Conservation (phyloP, 2,113 vertebrate genomes). For the Pelusios castaneus region DNA sequence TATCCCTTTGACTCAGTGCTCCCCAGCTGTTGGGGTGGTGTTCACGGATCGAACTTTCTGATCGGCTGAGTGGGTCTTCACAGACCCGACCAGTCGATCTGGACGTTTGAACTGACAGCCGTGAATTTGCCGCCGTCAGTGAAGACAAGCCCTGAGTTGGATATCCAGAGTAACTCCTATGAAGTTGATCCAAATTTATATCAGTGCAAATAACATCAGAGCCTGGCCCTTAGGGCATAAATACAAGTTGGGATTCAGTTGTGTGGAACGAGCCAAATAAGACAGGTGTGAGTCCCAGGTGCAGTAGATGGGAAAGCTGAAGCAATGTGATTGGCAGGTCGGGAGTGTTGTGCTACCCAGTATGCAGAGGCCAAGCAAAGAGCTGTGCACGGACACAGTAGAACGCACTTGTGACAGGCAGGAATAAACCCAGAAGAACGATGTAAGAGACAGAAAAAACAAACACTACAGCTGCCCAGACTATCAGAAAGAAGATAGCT, state of each 20-base stretch:
- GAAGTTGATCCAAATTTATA: neutral
- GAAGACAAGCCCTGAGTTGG: too few relatives aligned
- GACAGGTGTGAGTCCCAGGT: neutral
- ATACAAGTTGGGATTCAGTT: neutral
- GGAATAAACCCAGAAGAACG: neutral
- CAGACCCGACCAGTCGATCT: too few relatives aligned
- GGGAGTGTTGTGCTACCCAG: too few relatives aligned
- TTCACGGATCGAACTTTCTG: too few relatives aligned
- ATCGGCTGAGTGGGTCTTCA: too few relatives aligned
- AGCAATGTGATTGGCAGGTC: neutral
- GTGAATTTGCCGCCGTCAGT: too few relatives aligned
- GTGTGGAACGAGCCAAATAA: neutral
- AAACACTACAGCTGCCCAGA: neutral
- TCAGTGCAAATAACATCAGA: neutral
- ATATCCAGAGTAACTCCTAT: accelerated
- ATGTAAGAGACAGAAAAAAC: neutral
- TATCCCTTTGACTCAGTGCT: too few relatives aligned
- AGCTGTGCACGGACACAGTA: neutral
- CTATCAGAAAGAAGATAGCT: neutral
- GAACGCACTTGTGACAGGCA: neutral
- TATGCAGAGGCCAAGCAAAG: neutral
- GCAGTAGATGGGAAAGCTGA: too few relatives aligned
- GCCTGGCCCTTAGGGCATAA: accelerated
- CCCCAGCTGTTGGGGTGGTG: too few relatives aligned
- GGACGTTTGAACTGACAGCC: too few relatives aligned